A percentile compares a stretch with the other conserved stretches of the same genome.
These are phyloP conservation scores for Lepus americanus DNA, from an alignment of 2,113 vertebrate species.

Conservation along the genomic window DNA sequence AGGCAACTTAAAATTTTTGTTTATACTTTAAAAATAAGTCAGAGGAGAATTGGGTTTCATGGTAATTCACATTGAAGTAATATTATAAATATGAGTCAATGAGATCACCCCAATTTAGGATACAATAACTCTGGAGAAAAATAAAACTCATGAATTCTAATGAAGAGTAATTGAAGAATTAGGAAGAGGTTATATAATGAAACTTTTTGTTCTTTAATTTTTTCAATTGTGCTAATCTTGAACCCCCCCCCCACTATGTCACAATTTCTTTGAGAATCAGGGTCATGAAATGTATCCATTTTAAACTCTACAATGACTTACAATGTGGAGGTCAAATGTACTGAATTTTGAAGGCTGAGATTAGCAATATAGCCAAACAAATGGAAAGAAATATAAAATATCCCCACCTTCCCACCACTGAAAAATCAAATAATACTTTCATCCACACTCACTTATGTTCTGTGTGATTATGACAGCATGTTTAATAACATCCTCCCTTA, in stretches of 20 bases:
- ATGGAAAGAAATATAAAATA: constrained; percentile 3
- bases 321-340: background rate
- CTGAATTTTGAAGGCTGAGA: constrained; percentile 16
- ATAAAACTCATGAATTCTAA: background rate
- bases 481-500: background rate
- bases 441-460: background rate
- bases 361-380: background rate
- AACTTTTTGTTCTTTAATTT: background rate
- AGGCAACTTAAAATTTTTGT: background rate
- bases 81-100: background rate
- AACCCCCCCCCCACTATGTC: background rate
- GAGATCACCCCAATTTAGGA: background rate
- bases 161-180: background rate
- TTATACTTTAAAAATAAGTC: constrained; percentile 29
- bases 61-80: background rate
- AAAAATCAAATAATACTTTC: background rate
- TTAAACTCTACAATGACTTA: background rate
- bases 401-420: background rate
- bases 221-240: background rate
- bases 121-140: background rate
- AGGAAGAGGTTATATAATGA: background rate
- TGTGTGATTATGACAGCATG: background rate
- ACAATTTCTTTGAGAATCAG: background rate
- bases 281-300: background rate
- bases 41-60: constrained; percentile 19